A percentile compares a stretch with the other conserved stretches of the same genome.
Conservation (phyloP, 2,113 vertebrate genomes). For the Cyphomyrus discorhynchus region DNA sequence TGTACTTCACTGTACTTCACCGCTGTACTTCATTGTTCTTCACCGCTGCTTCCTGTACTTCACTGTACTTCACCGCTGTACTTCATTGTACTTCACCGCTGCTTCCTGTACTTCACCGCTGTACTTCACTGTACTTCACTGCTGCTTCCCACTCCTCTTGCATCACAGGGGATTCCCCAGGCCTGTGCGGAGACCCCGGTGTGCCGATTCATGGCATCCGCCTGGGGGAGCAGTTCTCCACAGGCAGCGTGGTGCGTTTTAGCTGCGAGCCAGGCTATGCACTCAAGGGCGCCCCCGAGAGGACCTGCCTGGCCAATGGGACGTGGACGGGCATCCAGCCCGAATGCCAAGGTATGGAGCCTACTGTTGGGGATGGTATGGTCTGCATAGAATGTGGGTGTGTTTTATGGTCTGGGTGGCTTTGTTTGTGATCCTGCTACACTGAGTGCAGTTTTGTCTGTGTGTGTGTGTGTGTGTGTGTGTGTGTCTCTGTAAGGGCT, state of each 20-base stretch:
- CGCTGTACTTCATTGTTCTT: neutral
- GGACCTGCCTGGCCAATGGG: slow-evolving; percentile 72
- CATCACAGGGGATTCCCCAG: slow-evolving; percentile 67
- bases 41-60: neutral
- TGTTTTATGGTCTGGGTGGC: neutral
- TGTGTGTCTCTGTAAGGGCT: neutral
- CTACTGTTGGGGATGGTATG: neutral
- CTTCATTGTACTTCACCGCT: neutral
- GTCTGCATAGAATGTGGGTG: neutral
- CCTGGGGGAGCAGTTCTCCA: slow-evolving; percentile 75
- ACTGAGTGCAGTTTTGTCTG: neutral
- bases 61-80: neutral
- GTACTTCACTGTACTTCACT: neutral
- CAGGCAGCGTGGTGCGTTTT: slow-evolving; percentile 72
- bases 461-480: neutral
- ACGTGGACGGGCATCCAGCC: slow-evolving; percentile 83
- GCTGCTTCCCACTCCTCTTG: neutral
- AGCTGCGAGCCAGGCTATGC: slow-evolving; percentile 87
- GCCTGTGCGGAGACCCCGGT: slow-evolving; percentile 84
- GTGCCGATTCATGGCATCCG: slow-evolving; percentile 83
- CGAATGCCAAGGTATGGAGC: slow-evolving; percentile 79
- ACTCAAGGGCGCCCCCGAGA: slow-evolving; percentile 79
- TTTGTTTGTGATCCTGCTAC: neutral
- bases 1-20: neutral
- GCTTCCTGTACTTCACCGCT: neutral